Base-by-base conservation (phyloP, 2,797 vertebrate species). In the Spatula versicolor region DNA sequence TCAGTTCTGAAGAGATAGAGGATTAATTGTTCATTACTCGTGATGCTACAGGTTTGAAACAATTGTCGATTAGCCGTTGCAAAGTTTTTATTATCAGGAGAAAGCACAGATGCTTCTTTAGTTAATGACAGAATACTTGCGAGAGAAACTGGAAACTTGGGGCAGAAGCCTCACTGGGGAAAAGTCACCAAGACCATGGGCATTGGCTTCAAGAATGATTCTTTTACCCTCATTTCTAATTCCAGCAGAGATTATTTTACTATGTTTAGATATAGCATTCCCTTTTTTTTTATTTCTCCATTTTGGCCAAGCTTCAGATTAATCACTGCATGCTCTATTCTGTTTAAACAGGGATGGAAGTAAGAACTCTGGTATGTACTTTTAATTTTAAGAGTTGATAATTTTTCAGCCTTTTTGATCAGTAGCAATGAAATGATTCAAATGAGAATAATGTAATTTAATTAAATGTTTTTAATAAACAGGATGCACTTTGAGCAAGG, bases 11-110 rank as follows among this genome's bases (percentile, higher is more conserved):
- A 76, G 81, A 74, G 59, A 63, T 1, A 1, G 62, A 81, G 80
- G 67, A 96, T 97, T 97, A 92, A 95, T 96, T 86, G 76, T 79
- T 95, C 88, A 81, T 93, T 96, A 86, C 72, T 95, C 73, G 22
- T 84, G 55, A 85, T 90, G 68, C 52, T 94, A 37, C 63, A 92
- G 76, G 83, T 96, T 94, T 96, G 91, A 93, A 96, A 71, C 72
- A 83, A 87, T 75, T 82, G 79, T 94, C 37, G 5, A 88, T 96
- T 93, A 94, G 54, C 56, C 83, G 17, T 79, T 91, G 82, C 72
- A 58, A 81, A 95, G 39, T 94, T 96, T 66, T 91, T 91, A 79
- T 58, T 90, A 77, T 60, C 30, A 86, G 31, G 45, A 67, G 23
- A 76, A 31, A 85, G 30, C 31, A 48, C 60, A 85, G 31, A 68